These are phyloP conservation scores for Microplitis mediator DNA, from an alignment of 1,140 invertebrate genomes.

Conservation along the genomic window DNA sequence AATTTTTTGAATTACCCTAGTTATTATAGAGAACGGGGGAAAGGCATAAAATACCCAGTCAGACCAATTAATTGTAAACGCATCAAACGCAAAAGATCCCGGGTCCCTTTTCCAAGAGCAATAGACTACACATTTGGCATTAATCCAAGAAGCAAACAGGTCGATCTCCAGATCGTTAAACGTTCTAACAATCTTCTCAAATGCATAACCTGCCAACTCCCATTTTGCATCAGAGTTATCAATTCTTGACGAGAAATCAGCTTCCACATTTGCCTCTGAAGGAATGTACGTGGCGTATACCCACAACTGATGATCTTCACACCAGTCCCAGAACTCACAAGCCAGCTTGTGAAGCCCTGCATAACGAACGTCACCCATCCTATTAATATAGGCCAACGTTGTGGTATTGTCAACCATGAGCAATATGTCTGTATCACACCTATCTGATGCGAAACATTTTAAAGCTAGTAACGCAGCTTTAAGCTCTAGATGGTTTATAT, in stretches of 20 bases:
- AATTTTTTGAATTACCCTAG: slow-evolving; percentile 28
- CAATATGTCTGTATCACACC: slow-evolving; percentile 36
- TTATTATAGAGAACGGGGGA: not conserved
- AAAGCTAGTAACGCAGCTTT: slow-evolving; percentile 42
- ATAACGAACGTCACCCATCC: slow-evolving; percentile 44
- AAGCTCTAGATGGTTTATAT: slow-evolving; percentile 51
- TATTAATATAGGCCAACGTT: slow-evolving; percentile 49
- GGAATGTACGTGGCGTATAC: slow-evolving; percentile 40
- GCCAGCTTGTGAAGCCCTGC: slow-evolving; percentile 38
- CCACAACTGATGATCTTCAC: slow-evolving; percentile 33
- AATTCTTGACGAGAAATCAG: slow-evolving; percentile 37
- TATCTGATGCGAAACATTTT: slow-evolving; percentile 43
- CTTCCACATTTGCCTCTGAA: slow-evolving; percentile 36
- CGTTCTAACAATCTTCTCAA: slow-evolving; percentile 18
- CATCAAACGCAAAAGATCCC: not conserved
- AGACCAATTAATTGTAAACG: not conserved
- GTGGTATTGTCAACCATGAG: slow-evolving; percentile 45
- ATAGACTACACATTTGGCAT: slow-evolving; percentile 15
- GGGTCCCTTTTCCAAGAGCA: not conserved
- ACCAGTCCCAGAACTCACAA: slow-evolving; percentile 43
- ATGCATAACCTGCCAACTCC: slow-evolving; percentile 21
- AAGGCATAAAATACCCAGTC: not conserved
- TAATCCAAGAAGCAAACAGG: not conserved
- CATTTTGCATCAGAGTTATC: slow-evolving; percentile 20
- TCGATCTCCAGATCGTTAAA: not conserved